phyloP scores from a whole-genome alignment of 35 echinoderm and acorn worm genomes.

The Ptychodera flava region DNA sequence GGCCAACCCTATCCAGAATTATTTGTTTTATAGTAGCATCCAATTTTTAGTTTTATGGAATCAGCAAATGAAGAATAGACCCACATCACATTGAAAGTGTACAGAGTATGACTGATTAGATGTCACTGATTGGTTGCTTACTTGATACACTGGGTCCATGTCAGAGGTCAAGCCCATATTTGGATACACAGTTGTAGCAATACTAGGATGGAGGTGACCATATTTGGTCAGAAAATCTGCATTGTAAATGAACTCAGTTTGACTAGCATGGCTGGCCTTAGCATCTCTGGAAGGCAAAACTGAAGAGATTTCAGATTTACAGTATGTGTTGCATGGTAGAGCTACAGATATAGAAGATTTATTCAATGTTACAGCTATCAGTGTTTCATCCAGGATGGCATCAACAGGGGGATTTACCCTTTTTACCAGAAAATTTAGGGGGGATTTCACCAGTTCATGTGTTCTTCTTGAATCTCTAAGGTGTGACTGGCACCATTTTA shows the following conservation, averaged over 20 bases:
- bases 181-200: conserved; percentile 85
- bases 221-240: conserved; percentile 56
- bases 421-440: background rate
- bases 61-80: no score
- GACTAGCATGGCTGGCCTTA: conserved; percentile 59
- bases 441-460: background rate
- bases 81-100: no score
- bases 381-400: no score
- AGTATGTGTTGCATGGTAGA: background rate
- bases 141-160: conserved; percentile 74
- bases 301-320: background rate
- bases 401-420: no score
- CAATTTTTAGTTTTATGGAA: no score
- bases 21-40: no score
- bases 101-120: no score
- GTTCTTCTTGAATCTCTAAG: background rate
- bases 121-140: no score
- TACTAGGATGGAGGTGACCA: conserved; percentile 47
- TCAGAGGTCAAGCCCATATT: conserved; percentile 73
- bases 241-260: conserved; percentile 84
- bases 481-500: no score
- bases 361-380: background rate
- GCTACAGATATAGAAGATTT: background rate
- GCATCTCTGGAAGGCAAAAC: conserved; percentile 52
- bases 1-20: no score